Evolutionary conservation across 1,140 invertebrate genomes (phyloP), one percentile per base, ranked within the genome.

Genomic region (Chrysopa pallens): DNA sequence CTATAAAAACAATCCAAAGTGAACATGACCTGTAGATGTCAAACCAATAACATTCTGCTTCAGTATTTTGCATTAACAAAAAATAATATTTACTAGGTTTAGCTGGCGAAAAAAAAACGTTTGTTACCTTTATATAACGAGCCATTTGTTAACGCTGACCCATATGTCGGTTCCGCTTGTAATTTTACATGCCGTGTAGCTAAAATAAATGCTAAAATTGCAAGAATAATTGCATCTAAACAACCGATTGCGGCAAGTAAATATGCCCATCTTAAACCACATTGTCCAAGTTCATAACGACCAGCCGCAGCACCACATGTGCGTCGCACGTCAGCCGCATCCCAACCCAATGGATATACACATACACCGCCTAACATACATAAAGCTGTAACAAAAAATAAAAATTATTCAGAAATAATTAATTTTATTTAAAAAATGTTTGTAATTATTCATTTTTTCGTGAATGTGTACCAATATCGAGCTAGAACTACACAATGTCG

Each of bases 311-410:
- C 70, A 0, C 90, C 90, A 56, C 94, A 98, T 1, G 94, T 84
- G 48, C 79, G 74, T 40, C 78, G 72, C 7, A 97, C 84, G 44
- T 76, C 66, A 1, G 75, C 67, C 9, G 87, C 76, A 54, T 88
- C 80, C 90, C 91, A 98, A 6, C 89, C 92, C 12, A 84, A 77
- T 0, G 94, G 93, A 69, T 85, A 97, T n/a, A 89, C 73, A 12
- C 80, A 72, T 39, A 93, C 84, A 6, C 86, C 86, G 4, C 76
- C 74, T 4, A 84, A 74, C 74, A 92, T 79, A 51, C 75, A 84
- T 11, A 82, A 56, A 11, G 84, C 87, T 91, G 64, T 2, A 72
- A 70, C 53, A 11, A 48, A 53, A 46, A 52, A 40, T 42, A 17
- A 42, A 43, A 29, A 35, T 41, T 29, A 41, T 42, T 49, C 44